Conservation (phyloP, 92 coral and sea anemone species). For the Ricordea florida region DNA sequence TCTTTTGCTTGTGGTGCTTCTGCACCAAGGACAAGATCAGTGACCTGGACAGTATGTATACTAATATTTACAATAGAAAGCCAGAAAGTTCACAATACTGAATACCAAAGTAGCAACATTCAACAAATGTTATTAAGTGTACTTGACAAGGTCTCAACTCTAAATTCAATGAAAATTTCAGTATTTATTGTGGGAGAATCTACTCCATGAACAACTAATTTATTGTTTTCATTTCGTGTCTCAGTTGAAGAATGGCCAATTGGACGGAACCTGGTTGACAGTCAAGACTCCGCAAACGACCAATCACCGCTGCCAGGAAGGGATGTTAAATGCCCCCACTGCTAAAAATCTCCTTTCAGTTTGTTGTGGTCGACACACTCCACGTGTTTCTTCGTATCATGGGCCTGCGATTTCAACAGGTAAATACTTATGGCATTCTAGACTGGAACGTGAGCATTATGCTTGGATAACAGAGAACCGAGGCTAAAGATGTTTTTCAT, state of each 20-base stretch:
- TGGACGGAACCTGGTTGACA: conserved; percentile 8
- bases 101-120: not conserved
- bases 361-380: conserved; percentile 17
- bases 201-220: not conserved
- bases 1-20: conserved; percentile 27
- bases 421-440: not conserved
- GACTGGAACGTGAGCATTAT: not conserved
- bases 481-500: not conserved
- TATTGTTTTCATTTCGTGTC: not conserved
- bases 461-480: not conserved
- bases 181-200: not conserved
- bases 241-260: conserved; percentile 46
- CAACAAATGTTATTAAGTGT: not conserved
- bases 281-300: not conserved
- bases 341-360: conserved; percentile 18
- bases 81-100: not conserved
- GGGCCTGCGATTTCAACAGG: conserved; percentile 39
- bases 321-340: conserved; percentile 40
- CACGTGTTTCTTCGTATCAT: conserved; percentile 20
- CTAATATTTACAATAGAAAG: too few relatives aligned
- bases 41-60: conserved; percentile 17
- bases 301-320: conserved; percentile 9
- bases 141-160: not conserved
- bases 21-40: conserved; percentile 22
- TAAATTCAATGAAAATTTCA: not conserved